These are phyloP conservation scores for Porites lobata DNA, from an alignment of 92 coral and sea anemone species.

Conservation along the genomic window DNA sequence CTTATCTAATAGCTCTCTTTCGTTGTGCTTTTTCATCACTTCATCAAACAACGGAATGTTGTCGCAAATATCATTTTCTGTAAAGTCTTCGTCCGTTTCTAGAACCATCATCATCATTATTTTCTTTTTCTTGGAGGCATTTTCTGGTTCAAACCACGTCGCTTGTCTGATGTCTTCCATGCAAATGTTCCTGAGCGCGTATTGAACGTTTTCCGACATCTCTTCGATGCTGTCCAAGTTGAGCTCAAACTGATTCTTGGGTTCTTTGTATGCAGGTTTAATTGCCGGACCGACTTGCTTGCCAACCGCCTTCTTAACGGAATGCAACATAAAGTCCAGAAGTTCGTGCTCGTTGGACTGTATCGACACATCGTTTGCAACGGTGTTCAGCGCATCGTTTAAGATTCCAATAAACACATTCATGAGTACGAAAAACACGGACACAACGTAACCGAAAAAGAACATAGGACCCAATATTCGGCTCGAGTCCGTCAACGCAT, in stretches of 20 bases:
- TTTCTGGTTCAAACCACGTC: conserved; percentile 83
- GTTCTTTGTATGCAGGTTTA: conserved; percentile 89
- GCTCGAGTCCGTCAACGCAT: conserved; percentile 69
- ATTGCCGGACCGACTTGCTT: conserved; percentile 98
- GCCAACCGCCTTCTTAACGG: conserved; percentile 91
- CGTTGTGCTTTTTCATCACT: conserved; percentile 66
- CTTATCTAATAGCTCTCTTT: conserved; percentile 75
- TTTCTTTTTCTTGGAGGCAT: conserved; percentile 79
- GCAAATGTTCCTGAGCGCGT: conserved; percentile 91
- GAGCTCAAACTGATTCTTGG: conserved; percentile 83
- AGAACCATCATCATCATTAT: conserved; percentile 81
- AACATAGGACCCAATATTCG: conserved; percentile 85
- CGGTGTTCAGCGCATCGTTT: conserved; percentile 82
- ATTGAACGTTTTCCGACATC: conserved; percentile 84
- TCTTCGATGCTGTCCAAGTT: conserved; percentile 85
- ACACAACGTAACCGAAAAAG: conserved; percentile 86
- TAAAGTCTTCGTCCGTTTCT: conserved; percentile 89
- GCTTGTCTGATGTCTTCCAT: conserved; percentile 91
- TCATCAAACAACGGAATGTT: conserved; percentile 94
- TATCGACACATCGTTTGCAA: conserved; percentile 79
- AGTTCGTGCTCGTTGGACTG: conserved; percentile 97
- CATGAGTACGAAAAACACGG: conserved; percentile 85
- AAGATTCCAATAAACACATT: conserved; percentile 93
- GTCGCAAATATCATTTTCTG: conserved; percentile 96
- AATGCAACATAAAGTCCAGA: conserved; percentile 90